Conservation (phyloP, 1,140 invertebrate species). For the Lepidostoma basale region DNA sequence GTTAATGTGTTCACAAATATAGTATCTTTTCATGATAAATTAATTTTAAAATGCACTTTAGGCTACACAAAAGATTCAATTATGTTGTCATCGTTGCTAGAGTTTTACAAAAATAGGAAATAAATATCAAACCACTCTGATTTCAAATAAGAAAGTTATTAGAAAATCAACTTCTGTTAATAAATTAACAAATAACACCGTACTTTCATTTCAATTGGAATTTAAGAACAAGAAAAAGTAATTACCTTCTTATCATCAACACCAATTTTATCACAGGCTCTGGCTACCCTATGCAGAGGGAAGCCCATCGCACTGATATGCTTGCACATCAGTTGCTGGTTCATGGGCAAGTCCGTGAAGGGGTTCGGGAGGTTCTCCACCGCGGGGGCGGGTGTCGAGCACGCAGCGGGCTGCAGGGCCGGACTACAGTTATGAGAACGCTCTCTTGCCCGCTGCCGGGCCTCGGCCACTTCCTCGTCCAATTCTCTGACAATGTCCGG, state of each 20-base stretch:
- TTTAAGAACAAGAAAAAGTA: background rate
- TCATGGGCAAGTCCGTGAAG: conserved; percentile 62
- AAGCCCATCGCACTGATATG: conserved; percentile 86
- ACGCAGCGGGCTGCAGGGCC: background rate
- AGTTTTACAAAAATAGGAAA: too few relatives aligned
- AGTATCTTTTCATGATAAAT: too few relatives aligned
- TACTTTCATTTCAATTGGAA: too few relatives aligned
- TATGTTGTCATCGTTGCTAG: too few relatives aligned
- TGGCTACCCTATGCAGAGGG: conserved; percentile 73
- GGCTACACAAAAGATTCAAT: too few relatives aligned
- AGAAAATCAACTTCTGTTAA: too few relatives aligned
- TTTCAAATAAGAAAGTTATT: too few relatives aligned
- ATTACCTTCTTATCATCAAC: conserved; percentile 83
- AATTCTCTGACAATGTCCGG: conserved; percentile 75
- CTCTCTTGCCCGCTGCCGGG: conserved; percentile 58
- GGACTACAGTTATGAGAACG: conserved; percentile 55
- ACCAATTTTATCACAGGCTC: conserved; percentile 75
- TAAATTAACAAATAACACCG: too few relatives aligned
- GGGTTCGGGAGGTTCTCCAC: conserved; percentile 57
- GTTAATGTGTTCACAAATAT: too few relatives aligned
- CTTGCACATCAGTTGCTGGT: conserved; percentile 70
- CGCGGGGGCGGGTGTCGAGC: background rate
- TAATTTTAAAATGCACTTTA: background rate
- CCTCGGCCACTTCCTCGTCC: conserved; percentile 68
- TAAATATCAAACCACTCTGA: too few relatives aligned